Evolutionary conservation across 2,113 vertebrate species (phyloP).

Genomic region (Motacilla alba): DNA sequence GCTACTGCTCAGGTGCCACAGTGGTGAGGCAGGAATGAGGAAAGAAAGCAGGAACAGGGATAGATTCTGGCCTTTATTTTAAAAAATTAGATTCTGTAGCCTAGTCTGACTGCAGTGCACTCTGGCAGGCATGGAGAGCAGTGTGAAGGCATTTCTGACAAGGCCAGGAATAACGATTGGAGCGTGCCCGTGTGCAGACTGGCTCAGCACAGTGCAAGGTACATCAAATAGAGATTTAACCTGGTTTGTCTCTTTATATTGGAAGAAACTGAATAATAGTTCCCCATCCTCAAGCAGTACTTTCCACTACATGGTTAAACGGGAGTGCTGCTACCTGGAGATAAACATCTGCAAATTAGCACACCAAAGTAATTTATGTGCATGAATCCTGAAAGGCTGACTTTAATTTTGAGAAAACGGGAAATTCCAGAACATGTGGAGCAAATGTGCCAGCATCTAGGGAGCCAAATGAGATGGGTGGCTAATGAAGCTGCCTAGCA

Average conservation of each 20-base stretch:
- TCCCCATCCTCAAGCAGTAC: neutral
- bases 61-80: neutral
- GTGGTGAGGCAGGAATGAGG: neutral
- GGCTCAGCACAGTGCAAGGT: neutral
- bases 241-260: neutral
- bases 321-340: conserved; percentile 1
- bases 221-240: neutral
- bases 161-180: accelerated
- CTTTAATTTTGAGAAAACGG: conserved; percentile 55
- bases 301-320: conserved; percentile 31
- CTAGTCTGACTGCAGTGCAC: neutral
- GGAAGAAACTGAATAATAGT: neutral
- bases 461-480: neutral
- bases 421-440: conserved; percentile 26
- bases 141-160: accelerated
- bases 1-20: accelerated
- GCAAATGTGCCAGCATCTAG: neutral
- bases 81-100: accelerated
- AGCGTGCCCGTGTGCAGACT: accelerated
- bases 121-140: accelerated
- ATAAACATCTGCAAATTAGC: conserved; percentile 51
- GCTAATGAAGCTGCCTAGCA: neutral
- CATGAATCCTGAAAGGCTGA: conserved; percentile 28
- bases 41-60: neutral
- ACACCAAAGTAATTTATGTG: conserved; percentile 27